Base-by-base conservation (phyloP, 2,888 invertebrate genomes). In the Atrina japonica region DNA sequence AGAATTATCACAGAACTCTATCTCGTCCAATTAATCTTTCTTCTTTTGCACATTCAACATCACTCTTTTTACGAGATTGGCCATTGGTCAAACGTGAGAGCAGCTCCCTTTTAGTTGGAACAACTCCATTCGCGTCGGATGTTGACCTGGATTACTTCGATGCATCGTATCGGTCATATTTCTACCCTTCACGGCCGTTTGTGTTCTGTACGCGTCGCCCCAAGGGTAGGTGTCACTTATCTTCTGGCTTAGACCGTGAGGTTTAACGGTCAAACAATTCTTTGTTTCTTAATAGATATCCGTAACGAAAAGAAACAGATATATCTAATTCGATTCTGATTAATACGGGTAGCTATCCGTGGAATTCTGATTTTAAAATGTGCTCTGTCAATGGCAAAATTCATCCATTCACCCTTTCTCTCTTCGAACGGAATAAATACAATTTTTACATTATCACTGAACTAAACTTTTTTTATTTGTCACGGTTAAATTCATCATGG, bases 281-380 rank as follows among this genome's bases (percentile, higher is more conserved):
- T 18, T n/a, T 43, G n/a, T n/a, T n/a, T n/a, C n/a, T n/a, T n/a
- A n/a, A n/a, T n/a, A n/a, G n/a, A n/a, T n/a, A n/a, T n/a, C n/a
- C n/a, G n/a, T n/a, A n/a, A n/a, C 43, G n/a, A n/a, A n/a, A n/a
- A n/a, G n/a, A n/a, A n/a, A n/a, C n/a, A n/a, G n/a, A n/a, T n/a
- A n/a, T n/a, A n/a, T n/a, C n/a, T n/a, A n/a, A n/a, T n/a, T n/a
- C n/a, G n/a, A 50, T 25, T 25, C 16, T 23, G 50, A 14, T 23
- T 25, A 50, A 50, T 50, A 25, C 23, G 3, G 16, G 16, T 55
- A 2, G 27, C 55, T 27, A 9, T n/a, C 18, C 18, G 55, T 55
- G 27, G n/a, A 55, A 55, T 55, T 55, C 18, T 55, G 18, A 16
- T 55, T 27, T 55, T 35, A 55, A 55, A 55, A 55, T 55, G 55